Evolutionary conservation across 2,888 invertebrate genomes (phyloP).

Genomic region (Ferrisia virgata): DNA sequence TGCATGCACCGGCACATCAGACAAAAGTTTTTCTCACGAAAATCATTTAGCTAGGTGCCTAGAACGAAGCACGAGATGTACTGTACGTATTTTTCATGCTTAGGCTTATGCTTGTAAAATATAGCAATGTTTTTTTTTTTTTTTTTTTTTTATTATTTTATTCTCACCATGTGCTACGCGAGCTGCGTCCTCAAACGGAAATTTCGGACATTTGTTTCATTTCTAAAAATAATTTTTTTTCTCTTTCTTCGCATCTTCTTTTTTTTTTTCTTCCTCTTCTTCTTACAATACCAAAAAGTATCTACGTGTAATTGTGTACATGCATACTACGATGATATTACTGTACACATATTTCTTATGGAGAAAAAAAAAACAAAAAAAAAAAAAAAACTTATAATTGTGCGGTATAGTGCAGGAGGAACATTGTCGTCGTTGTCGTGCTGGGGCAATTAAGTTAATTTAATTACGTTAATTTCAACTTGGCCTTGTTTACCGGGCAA

Average conservation of each 20-base stretch:
- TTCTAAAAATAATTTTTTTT: background rate
- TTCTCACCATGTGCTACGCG: background rate
- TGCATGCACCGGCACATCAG: background rate
- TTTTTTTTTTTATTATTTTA: too few species aligned
- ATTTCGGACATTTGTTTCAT: background rate
- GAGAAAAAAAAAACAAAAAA: too few species aligned
- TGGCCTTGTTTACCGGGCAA: constrained; percentile 26
- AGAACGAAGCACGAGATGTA: too few species aligned
- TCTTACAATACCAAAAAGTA: too few species aligned
- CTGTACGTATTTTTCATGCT: background rate
- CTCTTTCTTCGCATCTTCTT: too few species aligned
- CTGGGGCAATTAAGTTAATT: background rate
- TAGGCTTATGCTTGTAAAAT: background rate
- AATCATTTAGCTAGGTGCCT: too few species aligned
- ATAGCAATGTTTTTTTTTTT: background rate
- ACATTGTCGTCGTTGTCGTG: background rate
- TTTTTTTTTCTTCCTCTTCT: too few species aligned
- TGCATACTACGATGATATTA: too few species aligned
- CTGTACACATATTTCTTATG: too few species aligned
- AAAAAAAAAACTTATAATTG: background rate
- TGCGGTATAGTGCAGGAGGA: too few species aligned
- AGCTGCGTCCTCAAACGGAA: background rate
- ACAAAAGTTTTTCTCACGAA: background rate
- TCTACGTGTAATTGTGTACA: too few species aligned
- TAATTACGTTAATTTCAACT: constrained; percentile 17